These are phyloP conservation scores for Australoheros scitulus DNA, from an alignment of 2,113 vertebrate genomes.

Conservation along the genomic window DNA sequence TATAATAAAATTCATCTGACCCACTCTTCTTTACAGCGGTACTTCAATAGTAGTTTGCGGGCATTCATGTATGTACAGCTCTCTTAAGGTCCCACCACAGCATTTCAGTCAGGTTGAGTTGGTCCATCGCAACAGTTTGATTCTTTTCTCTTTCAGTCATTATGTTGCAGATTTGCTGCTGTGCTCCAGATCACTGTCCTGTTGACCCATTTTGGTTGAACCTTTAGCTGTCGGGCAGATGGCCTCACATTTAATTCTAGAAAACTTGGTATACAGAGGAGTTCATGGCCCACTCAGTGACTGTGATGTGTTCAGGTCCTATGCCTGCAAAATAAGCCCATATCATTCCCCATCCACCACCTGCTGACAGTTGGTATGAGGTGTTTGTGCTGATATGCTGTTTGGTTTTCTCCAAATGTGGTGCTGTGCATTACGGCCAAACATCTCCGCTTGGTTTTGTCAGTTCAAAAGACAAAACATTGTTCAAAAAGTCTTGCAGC, in stretches of 20 bases:
- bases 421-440: neutral
- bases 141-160: neutral
- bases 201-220: too few species aligned
- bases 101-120: too few species aligned
- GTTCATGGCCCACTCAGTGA: neutral
- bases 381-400: neutral
- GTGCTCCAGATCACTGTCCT: neutral
- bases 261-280: neutral
- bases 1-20: too few species aligned
- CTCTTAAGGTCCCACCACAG: too few species aligned
- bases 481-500: neutral
- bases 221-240: too few species aligned
- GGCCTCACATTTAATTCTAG: neutral
- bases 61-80: too few species aligned
- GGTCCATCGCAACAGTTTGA: neutral
- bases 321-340: too few species aligned
- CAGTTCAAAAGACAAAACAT: neutral
- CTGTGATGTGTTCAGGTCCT: too few species aligned
- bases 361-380: neutral
- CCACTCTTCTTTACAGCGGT: too few species aligned
- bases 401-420: neutral
- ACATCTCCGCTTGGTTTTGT: neutral
- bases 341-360: neutral
- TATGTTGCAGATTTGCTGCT: neutral
- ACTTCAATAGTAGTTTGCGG: too few species aligned